These are phyloP conservation scores for Zelostemma sp. DNA, from an alignment of 1,140 invertebrate species.

Conservation along the genomic window DNA sequence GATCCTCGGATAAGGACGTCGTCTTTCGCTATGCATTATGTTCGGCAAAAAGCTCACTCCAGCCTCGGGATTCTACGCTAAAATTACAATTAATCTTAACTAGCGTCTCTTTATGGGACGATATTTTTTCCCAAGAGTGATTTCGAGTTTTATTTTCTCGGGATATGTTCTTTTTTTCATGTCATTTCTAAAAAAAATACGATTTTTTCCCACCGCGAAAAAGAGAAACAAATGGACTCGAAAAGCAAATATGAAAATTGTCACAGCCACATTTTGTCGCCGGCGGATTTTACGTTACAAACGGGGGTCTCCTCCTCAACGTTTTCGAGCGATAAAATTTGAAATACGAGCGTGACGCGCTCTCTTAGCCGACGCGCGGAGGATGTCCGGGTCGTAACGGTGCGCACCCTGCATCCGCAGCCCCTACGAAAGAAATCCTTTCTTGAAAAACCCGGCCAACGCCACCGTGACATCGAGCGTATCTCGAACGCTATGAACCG, in stretches of 20 bases:
- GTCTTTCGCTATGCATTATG: conserved; percentile 62
- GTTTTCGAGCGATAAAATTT: conserved; percentile 65
- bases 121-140: background rate
- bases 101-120: conserved; percentile 25
- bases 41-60: conserved; percentile 48
- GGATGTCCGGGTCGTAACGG: conserved; percentile 67
- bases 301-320: conserved; percentile 11
- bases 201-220: no score
- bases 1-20: conserved; percentile 68
- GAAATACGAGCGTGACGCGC: conserved; percentile 60
- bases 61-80: conserved; percentile 41
- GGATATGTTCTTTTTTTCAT: no score
- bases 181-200: no score
- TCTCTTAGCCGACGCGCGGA: conserved; percentile 46
- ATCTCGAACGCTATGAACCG: conserved; percentile 20
- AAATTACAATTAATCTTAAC: conserved; percentile 54
- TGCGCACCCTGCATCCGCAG: conserved; percentile 35
- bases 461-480: conserved; percentile 36
- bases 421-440: conserved; percentile 38
- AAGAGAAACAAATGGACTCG: no score
- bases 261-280: background rate
- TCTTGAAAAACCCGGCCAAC: conserved; percentile 34
- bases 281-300: conserved; percentile 13
- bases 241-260: conserved; percentile 2
- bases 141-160: no score